Conservation (phyloP, 2,113 vertebrate genomes). For the Phasianus colchicus region DNA sequence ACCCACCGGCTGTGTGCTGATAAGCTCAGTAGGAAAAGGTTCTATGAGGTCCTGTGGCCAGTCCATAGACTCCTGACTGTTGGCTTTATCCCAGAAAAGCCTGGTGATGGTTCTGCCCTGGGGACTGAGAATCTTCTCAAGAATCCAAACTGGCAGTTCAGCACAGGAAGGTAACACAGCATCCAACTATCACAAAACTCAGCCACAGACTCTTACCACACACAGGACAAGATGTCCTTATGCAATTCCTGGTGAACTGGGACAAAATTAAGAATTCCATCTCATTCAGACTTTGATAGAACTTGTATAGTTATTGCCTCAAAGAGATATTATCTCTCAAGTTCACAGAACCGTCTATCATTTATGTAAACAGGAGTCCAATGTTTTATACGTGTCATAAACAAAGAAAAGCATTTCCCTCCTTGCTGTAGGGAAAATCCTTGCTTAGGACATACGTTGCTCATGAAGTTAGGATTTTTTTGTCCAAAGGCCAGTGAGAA, state of each 20-base stretch:
- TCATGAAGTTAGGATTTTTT: neutral
- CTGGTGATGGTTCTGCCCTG: neutral
- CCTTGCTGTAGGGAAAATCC: neutral
- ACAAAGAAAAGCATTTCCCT: neutral
- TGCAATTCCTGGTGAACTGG: neutral
- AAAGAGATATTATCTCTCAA: neutral
- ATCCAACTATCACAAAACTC: neutral
- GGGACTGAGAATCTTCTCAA: neutral
- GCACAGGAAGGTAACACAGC: neutral
- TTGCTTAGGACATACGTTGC: neutral
- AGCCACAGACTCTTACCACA: neutral
- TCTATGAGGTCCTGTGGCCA: neutral
- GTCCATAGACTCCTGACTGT: neutral
- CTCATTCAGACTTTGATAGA: neutral
- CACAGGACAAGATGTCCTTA: neutral
- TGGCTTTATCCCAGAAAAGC: neutral
- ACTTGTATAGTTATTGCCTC: neutral
- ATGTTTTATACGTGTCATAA: neutral
- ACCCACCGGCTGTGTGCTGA: conserved; percentile 36
- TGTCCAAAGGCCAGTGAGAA: neutral
- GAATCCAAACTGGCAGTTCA: neutral
- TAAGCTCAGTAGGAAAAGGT: conserved; percentile 25
- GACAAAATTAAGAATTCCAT: neutral
- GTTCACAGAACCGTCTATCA: neutral
- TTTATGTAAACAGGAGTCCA: neutral